Percentiles rank a stretch among this genome's conserved stretches.
These are phyloP conservation scores for Paragorgia papillata DNA, from an alignment of 92 coral and sea anemone genomes.

Conservation along the genomic window DNA sequence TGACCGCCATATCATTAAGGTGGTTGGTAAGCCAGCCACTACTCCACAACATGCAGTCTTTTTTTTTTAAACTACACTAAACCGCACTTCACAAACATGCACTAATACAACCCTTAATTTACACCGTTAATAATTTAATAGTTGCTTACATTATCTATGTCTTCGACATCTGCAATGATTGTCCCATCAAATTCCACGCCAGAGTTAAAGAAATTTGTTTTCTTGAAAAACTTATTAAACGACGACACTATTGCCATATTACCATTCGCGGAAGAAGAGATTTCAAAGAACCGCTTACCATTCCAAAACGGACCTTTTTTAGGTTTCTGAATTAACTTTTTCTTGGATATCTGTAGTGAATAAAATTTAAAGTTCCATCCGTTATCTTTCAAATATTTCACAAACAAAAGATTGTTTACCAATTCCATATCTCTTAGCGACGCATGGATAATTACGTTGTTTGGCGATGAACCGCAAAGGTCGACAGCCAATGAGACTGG, in stretches of 20 bases:
- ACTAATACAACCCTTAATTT: no score
- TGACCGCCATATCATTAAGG: no score
- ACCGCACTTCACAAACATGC: no score
- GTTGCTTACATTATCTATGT: background rate
- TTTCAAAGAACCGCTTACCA: background rate
- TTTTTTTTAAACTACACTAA: no score
- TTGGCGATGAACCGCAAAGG: constrained; percentile 49
- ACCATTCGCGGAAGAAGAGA: background rate
- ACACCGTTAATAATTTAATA: background rate
- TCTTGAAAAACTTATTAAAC: background rate
- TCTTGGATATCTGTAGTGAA: constrained; percentile 16
- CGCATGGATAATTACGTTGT: constrained; percentile 8
- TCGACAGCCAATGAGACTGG: constrained; percentile 57
- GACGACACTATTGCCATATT: constrained; percentile 15
- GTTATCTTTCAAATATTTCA: background rate
- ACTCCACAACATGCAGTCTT: no score
- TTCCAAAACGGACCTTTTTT: constrained; percentile 11
- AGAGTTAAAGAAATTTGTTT: background rate
- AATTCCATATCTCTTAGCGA: background rate
- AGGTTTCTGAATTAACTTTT: background rate
- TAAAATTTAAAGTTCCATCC: constrained; percentile 20
- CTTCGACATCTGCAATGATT: background rate
- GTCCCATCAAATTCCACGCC: constrained; percentile 3
- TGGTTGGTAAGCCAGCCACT: no score
- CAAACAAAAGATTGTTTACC: background rate